These are phyloP conservation scores for Columba guinea DNA, from an alignment of 2,797 vertebrate species.

Conservation along the genomic window DNA sequence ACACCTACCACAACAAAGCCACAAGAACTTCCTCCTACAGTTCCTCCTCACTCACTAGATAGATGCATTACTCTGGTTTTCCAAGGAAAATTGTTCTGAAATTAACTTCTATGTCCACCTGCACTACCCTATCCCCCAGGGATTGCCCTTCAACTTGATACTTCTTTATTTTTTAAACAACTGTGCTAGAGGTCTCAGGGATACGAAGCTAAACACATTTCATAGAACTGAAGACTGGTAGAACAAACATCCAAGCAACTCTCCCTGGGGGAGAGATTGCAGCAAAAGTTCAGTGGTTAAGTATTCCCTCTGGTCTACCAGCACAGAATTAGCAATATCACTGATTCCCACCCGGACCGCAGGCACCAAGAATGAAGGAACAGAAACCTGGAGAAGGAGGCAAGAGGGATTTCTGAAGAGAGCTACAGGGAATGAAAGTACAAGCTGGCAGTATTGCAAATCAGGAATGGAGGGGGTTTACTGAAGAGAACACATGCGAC, in stretches of 20 bases:
- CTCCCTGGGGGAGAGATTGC: not conserved
- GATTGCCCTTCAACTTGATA: not conserved
- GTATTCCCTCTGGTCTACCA: not conserved
- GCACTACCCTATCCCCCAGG: not conserved
- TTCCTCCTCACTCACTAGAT: not conserved
- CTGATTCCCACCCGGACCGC: not conserved
- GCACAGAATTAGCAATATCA: not conserved
- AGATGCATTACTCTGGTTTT: not conserved
- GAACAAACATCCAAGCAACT: not conserved
- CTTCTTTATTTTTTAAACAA: not conserved
- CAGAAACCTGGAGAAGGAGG: not conserved
- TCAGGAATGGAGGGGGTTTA: not conserved
- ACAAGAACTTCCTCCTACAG: not conserved
- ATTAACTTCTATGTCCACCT: not conserved
- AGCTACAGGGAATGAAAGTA: not conserved
- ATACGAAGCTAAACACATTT: not conserved
- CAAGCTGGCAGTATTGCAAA: not conserved
- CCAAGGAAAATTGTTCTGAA: not conserved
- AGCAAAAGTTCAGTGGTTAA: not conserved
- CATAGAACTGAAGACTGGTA: not conserved
- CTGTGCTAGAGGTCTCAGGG: not conserved
- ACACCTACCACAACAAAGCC: not conserved
- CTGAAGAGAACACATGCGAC: not conserved
- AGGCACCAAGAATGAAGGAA: not conserved
- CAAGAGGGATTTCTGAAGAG: not conserved